Conservation (phyloP, 1,140 invertebrate genomes). For the Ceratina australensis region DNA sequence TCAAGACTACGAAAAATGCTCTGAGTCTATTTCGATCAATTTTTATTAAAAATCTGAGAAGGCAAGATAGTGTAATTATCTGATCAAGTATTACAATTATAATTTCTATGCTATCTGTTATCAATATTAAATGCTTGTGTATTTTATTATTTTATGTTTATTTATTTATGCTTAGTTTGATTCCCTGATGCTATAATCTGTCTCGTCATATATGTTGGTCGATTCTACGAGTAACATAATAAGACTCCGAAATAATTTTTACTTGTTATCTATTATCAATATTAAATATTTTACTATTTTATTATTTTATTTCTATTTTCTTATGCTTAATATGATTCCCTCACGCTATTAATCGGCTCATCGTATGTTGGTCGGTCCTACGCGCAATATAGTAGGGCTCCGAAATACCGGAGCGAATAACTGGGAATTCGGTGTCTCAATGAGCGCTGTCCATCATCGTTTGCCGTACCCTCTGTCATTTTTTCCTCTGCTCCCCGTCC, state of each 20-base stretch:
- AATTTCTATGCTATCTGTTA: no score
- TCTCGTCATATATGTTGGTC: background rate
- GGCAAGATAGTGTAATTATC: no score
- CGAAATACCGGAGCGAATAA: background rate
- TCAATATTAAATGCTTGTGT: no score
- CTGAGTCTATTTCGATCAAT: no score
- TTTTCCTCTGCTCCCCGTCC: background rate
- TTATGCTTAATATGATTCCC: background rate
- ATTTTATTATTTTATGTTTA: no score
- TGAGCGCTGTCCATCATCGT: conserved; percentile 36
- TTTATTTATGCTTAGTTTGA: background rate
- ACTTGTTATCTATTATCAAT: no score
- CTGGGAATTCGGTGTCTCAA: conserved; percentile 3
- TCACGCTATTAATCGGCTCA: background rate
- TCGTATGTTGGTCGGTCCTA: no score
- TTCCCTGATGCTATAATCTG: background rate
- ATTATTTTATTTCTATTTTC: background rate
- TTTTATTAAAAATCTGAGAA: no score
- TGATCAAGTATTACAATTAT: no score
- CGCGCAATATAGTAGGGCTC: background rate
- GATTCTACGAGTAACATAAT: background rate
- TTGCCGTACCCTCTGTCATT: background rate
- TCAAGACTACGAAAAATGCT: background rate
- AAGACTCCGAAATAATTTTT: background rate
- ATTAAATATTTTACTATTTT: no score